phyloP scores from a whole-genome alignment of 1,140 invertebrate species.

The Bombyx mandarina region DNA sequence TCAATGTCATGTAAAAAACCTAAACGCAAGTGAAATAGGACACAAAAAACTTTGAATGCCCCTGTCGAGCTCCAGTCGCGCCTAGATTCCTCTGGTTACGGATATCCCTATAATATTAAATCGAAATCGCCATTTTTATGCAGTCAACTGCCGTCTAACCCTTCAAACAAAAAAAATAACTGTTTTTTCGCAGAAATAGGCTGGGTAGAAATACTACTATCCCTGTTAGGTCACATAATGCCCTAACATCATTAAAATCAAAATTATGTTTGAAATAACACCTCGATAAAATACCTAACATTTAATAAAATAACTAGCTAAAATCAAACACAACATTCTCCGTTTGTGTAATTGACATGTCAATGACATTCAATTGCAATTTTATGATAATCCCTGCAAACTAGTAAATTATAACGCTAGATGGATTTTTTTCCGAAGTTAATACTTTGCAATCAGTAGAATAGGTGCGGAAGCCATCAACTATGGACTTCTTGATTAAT shows the following conservation, averaged over 20 bases:
- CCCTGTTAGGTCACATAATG: no score
- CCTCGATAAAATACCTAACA: no score
- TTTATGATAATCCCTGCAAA: slow-evolving; percentile 14
- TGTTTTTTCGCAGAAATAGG: slow-evolving; percentile 1
- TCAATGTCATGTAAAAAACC: no score
- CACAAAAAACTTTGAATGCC: no score
- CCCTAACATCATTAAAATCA: no score
- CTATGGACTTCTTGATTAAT: slow-evolving; percentile 32
- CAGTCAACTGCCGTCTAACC: neutral
- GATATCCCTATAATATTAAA: no score
- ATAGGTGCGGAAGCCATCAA: slow-evolving; percentile 39
- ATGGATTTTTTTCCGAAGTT: slow-evolving; percentile 15
- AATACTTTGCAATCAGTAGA: slow-evolving; percentile 32
- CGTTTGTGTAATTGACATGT: slow-evolving; percentile 6
- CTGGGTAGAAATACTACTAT: slow-evolving; percentile 1
- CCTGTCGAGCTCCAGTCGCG: no score
- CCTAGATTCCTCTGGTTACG: no score
- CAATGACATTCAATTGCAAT: slow-evolving; percentile 11
- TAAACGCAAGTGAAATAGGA: no score
- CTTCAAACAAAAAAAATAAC: slow-evolving; percentile 1
- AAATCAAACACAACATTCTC: slow-evolving; percentile 7
- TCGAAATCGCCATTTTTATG: no score
- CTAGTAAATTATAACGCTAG: slow-evolving; percentile 14
- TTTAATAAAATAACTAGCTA: slow-evolving; percentile 4
- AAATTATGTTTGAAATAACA: no score